Conservation (phyloP, 2,888 invertebrate species). For the Thelaira solivaga region DNA sequence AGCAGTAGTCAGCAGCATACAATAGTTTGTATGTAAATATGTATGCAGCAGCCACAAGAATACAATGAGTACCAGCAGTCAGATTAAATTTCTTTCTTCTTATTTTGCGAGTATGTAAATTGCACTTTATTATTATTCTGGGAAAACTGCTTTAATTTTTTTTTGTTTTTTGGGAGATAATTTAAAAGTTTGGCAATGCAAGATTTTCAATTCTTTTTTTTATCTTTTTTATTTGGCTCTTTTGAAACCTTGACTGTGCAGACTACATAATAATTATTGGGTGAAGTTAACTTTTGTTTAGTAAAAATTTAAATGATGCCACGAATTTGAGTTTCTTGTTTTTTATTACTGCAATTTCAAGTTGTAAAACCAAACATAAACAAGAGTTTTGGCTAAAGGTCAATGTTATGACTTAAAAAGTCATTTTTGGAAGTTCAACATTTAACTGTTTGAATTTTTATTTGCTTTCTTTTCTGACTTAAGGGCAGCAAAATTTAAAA, state of each 20-base stretch:
- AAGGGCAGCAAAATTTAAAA: not conserved
- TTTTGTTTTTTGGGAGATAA: not conserved
- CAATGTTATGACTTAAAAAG: constrained; percentile 32
- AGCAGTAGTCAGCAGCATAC: not conserved
- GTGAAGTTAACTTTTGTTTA: not conserved
- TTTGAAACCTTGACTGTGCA: constrained; percentile 45
- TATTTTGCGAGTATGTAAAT: constrained; percentile 32
- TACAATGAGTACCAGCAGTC: not conserved
- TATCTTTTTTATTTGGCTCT: not conserved
- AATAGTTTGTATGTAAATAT: constrained; percentile 5
- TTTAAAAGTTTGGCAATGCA: constrained; percentile 23
- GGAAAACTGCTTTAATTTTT: constrained; percentile 4
- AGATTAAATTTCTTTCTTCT: not conserved
- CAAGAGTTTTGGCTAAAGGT: constrained; percentile 14
- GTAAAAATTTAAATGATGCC: constrained; percentile 2
- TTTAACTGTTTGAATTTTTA: not conserved
- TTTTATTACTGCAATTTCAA: too few species aligned
- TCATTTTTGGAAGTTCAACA: not conserved
- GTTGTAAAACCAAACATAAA: constrained; percentile 2
- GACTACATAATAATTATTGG: constrained; percentile 4
- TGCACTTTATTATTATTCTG: constrained; percentile 48
- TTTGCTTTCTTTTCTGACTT: not conserved
- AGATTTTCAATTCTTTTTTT: not conserved
- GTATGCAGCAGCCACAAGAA: constrained; percentile 6
- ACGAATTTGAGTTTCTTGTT: not conserved